These are phyloP conservation scores for Notoglanidium macrostoma DNA, from an alignment of 2,797 vertebrate species.

Conservation along the genomic window DNA sequence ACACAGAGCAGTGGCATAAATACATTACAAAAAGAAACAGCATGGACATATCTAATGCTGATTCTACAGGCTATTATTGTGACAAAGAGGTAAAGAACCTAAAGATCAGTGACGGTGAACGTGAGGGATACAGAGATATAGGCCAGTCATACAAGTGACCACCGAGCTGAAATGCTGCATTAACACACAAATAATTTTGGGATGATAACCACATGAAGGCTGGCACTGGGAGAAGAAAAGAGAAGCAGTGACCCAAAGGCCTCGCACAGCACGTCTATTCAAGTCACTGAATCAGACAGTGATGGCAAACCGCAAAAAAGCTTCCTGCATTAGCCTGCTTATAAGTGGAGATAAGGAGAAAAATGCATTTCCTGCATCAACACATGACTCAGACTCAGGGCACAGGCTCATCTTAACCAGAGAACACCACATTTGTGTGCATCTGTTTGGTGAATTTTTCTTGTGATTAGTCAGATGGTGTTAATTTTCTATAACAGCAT, in stretches of 20 bases:
- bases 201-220: slow-evolving; percentile 25
- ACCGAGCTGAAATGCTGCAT: slow-evolving; percentile 16
- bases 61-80: not conserved
- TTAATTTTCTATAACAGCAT: not conserved
- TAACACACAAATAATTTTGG: slow-evolving; percentile 24
- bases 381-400: not conserved
- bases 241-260: not conserved
- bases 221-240: slow-evolving; percentile 21
- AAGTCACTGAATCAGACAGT: slow-evolving; percentile 4
- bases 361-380: not conserved
- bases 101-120: not conserved
- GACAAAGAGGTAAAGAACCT: not conserved
- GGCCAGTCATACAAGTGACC: not conserved
- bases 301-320: slow-evolving; percentile 13
- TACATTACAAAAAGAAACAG: not conserved
- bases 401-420: not conserved
- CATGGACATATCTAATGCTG: not conserved
- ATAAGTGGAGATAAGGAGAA: slow-evolving; percentile 9
- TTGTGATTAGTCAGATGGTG: not conserved
- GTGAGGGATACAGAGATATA: slow-evolving; percentile 21
- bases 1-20: not conserved
- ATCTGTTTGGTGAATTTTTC: not conserved
- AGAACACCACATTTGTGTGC: too few species aligned
- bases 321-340: not conserved
- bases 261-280: not conserved